phyloP scores from a whole-genome alignment of 37 sponge, comb jelly and placozoan genomes.

The Bolinopsis microptera region DNA sequence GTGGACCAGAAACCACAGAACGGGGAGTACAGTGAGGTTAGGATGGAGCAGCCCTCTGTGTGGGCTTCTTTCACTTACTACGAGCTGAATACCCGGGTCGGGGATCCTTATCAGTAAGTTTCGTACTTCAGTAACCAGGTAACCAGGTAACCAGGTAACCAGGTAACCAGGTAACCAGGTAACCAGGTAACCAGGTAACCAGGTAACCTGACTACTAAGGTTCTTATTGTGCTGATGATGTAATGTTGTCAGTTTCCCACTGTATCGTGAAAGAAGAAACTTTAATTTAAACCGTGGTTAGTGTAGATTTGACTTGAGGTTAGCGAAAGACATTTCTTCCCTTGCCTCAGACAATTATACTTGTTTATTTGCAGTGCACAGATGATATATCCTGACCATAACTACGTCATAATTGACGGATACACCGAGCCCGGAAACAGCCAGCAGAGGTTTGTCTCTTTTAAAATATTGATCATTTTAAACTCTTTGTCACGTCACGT shows the following conservation, averaged over 20 bases:
- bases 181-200: too few relatives aligned
- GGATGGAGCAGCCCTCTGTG: constrained; percentile 82
- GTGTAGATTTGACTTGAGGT: background rate
- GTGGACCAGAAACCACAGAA: constrained; percentile 55
- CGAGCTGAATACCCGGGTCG: constrained; percentile 96
- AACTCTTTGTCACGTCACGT: background rate
- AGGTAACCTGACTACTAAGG: background rate
- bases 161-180: too few relatives aligned
- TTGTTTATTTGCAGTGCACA: constrained; percentile 12
- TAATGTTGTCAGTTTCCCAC: background rate
- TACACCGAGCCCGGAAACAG: constrained; percentile 89
- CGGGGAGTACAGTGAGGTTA: constrained; percentile 58
- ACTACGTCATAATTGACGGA: constrained; percentile 90
- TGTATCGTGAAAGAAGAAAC: background rate
- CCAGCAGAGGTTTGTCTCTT: constrained; percentile 44
- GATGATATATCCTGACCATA: constrained; percentile 68
- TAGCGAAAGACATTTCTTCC: too few relatives aligned
- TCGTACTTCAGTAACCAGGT: background rate
- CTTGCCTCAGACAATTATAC: too few relatives aligned
- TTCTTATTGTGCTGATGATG: background rate
- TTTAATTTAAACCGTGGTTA: background rate
- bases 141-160: too few relatives aligned
- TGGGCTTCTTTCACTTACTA: constrained; percentile 97
- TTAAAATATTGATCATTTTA: background rate
- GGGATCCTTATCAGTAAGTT: constrained; percentile 81